phyloP scores from a whole-genome alignment of 2,888 invertebrate species.

The Epirrhoe alternata region DNA sequence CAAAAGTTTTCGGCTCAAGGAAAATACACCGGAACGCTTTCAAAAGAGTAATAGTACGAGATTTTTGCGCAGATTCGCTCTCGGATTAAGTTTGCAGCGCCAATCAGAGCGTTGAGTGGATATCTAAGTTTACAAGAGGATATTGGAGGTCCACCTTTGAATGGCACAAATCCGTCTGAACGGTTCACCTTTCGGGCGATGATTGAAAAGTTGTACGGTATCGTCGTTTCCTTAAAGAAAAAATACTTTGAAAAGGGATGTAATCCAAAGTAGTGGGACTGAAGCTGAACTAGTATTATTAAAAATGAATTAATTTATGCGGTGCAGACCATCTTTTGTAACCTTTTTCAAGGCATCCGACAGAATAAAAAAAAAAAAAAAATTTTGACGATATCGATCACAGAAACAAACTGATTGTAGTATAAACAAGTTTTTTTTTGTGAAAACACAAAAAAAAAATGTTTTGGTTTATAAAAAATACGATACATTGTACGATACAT shows the following conservation, averaged over 20 bases:
- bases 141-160: conserved; percentile 28
- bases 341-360: too few species aligned
- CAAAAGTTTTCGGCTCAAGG: conserved; percentile 82
- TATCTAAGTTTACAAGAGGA: conserved; percentile 43
- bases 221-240: conserved; percentile 9
- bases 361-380: too few species aligned
- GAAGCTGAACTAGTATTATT: too few species aligned
- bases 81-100: conserved; percentile 72
- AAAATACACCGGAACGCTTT: conserved; percentile 84
- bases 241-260: too few species aligned
- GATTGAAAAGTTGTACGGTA: conserved; percentile 28
- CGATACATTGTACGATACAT: not conserved
- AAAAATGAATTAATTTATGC: too few species aligned
- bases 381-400: too few species aligned
- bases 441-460: too few species aligned
- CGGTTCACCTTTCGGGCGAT: conserved; percentile 19
- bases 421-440: too few species aligned
- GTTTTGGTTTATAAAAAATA: too few species aligned
- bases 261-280: too few species aligned
- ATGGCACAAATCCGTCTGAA: conserved; percentile 20
- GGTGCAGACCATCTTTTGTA: too few species aligned
- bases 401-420: too few species aligned
- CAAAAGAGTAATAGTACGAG: conserved; percentile 72
- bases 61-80: conserved; percentile 64
- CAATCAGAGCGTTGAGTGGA: conserved; percentile 72